Evolutionary conservation across 1,140 invertebrate genomes (phyloP).

Genomic region (Kradibia gibbosae): DNA sequence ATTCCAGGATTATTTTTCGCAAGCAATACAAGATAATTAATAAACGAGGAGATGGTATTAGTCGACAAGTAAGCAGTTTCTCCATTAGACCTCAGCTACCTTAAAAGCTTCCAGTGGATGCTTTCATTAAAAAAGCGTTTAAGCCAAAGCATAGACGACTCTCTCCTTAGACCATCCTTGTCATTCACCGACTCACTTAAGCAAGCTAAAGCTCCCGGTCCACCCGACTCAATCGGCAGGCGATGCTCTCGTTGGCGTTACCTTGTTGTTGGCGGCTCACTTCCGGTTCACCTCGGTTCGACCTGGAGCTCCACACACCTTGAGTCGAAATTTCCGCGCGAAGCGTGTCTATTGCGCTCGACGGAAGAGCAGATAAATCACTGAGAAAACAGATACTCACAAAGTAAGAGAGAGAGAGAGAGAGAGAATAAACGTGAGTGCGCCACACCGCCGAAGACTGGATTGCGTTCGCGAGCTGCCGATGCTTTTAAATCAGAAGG

Average conservation of each 20-base stretch:
- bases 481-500: conserved; percentile 49
- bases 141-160: too few species aligned
- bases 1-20: too few species aligned
- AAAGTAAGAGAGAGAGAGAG: conserved; percentile 9
- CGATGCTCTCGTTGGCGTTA: background rate
- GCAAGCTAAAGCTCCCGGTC: background rate
- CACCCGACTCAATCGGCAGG: background rate
- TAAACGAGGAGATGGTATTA: background rate
- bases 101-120: background rate
- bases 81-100: background rate
- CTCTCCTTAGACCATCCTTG: background rate
- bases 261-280: background rate
- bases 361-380: background rate
- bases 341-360: conserved; percentile 3
- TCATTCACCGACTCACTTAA: background rate
- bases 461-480: conserved; percentile 16
- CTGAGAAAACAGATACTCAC: background rate
- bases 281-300: background rate
- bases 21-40: too few species aligned
- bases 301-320: background rate
- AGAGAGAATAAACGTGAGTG: conserved; percentile 21
- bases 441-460: conserved; percentile 36
- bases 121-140: too few species aligned
- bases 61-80: background rate
- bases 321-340: conserved; percentile 15